Base-by-base conservation (phyloP, 2,888 invertebrate genomes). In the Dolichomitus sp. region DNA sequence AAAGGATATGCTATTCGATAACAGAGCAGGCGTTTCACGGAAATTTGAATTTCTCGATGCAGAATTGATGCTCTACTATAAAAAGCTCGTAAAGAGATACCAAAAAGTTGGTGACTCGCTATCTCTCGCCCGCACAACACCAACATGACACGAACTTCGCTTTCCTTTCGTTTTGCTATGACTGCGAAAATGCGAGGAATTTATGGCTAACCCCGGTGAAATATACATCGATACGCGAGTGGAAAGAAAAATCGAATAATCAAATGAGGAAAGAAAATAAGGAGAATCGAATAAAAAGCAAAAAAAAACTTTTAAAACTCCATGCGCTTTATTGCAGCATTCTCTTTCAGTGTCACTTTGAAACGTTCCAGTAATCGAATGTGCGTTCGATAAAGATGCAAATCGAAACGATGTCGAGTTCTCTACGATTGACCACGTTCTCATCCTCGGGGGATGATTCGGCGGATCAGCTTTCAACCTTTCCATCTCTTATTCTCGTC, bases 351-450 rank as follows among this genome's bases (percentile, higher is more conserved):
- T 2, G 3, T 45, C 23, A 74, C 83, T 75, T 76, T 80, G 80
- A 63, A 83, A 80, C 74, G 63, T 14, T 73, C 4, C 52, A 27
- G 75, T 84, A 84, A 87, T 85, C 83, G 82, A 81, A 85, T 83
- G 83, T 80, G 61, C 69, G 75, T 83, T 82, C 88, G 83, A 88
- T 88, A 85, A 89, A 88, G 84, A 88, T 88, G 88, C 85, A 88
- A 89, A 88, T 89, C 45, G 73, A 78, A 42, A 45, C 37, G 57
- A 42, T 66, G 65, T 72, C 61, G 27, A 12, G 33, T 27, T 40
- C 11, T 57, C 33, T 33, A 65, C 74, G 63, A 54, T 68, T 57
- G 42, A 50, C 63, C 68, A 27, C 66, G 23, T 19, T 42, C 45
- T 27, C 19, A 50, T n/a, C 73, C 52, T 52, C 52, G 7, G 6